Base-by-base conservation (phyloP, 1,140 invertebrate species). In the Trichonephila inaurata region DNA sequence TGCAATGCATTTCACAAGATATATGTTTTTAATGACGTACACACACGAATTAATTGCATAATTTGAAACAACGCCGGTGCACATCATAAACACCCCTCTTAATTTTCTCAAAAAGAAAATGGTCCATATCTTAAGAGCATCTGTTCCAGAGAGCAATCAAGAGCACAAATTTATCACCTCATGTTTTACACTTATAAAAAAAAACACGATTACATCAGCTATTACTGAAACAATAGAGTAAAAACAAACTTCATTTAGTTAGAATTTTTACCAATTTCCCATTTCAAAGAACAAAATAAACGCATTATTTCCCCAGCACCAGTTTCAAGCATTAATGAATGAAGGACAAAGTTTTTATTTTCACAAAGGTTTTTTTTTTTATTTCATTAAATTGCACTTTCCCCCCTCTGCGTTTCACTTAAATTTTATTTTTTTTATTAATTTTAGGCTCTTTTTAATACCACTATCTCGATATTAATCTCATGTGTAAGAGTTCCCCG, bases 251-350 rank as follows among this genome's bases (percentile, higher is more conserved):
- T 24, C 72, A 18, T 77, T 77, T 77, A 1, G 72, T 6, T 18
- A 28, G 72, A 77, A 77, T 77, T 77, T 77, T 16, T 28, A 40
- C 72, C 72, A 77, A 77, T 33, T 77, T 33, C 51, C 28, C 72
- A 77, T 33, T 77, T 77, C 72, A 77, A 33, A 40, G 24, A 77
- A 77, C 72, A 58, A 60, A 83, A 83, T 83, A 83, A 58, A 83
- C 44, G 82, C n/a, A 83, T 83, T 24, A 83, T 83, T 58, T 51
- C 51, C 3, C 14, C 51, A 77, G 69, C 82, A 83, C 51, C 19
- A 51, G 82, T 83, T 58, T 24, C 40, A 58, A 51, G 44, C 82
- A 83, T 83, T 83, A 83, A 83, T n/a, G 82, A 83, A 83, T 60
- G 18, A 77, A 77, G 40, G 28, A 77, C 24, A 77, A 24, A 24